Base-by-base conservation (phyloP, 2,797 vertebrate genomes). In the Anisognathus igniventris region DNA sequence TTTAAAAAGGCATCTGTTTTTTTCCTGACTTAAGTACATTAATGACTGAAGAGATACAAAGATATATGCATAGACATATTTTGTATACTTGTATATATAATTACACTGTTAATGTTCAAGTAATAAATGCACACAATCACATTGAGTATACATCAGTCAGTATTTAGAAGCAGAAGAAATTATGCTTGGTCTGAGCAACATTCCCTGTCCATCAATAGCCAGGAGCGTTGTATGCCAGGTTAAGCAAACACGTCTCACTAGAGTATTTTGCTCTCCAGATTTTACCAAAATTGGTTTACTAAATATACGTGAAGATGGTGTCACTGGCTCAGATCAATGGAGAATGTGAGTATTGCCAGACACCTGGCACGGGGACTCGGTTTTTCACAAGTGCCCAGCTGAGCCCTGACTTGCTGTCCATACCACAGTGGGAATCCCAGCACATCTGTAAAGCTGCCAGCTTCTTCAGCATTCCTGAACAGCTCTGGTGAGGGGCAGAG, bases 271-370 rank as follows among this genome's bases (percentile, higher is more conserved):
- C 4, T 60, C 37, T 85, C 25, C 35, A 48, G 33, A 48, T 28
- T 64, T 76, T 65, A 40, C 40, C 65, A 54, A 71, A 83, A 82
- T 27, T 71, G 17, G 2, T 9, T 73, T 82, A 12, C 27, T 54
- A 66, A 72, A 76, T 39, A 14, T 14, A n/a, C 0, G 0, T 25
- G 40, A 56, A 56, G 81, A 42, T 1, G 6, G 15, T 16, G 8
- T 47, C 47, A 25, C 12, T 83, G 17, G 20, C 50, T 71, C 47
- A 78, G 45, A 67, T 6, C 33, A 53, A 3, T 0, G 0, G 17
- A 50, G 9, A 68, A 13, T 25, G 30, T n/a, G 21, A 80, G 15
- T 15, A 39, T 31, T 86, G 20, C 28, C 57, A 73, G 47, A 57
- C 17, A 33, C 11, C 8, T 12, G 42, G 54, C 50, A 79, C 0